phyloP scores from a whole-genome alignment of 2,797 vertebrate genomes.

The Gymnoscopelus braueri region DNA sequence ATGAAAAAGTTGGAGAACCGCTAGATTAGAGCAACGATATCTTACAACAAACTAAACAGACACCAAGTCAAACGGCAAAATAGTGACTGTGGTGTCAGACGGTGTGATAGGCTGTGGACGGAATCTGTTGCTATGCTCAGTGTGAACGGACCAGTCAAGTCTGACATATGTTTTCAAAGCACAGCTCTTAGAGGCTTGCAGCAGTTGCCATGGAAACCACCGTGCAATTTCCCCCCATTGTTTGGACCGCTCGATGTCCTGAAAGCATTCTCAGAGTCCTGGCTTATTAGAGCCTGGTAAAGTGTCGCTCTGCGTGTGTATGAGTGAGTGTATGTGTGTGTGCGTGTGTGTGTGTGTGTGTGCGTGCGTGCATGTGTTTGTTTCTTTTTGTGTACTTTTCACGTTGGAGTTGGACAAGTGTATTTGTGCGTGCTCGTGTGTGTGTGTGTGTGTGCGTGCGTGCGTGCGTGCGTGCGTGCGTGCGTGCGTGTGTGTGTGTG shows the following conservation, averaged over 20 bases:
- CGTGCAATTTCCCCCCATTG: slow-evolving; percentile 80
- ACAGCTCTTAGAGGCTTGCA: slow-evolving; percentile 78
- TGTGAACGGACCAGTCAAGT: slow-evolving; percentile 79
- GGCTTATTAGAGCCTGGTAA: slow-evolving; percentile 52
- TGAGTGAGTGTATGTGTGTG: slow-evolving; percentile 10
- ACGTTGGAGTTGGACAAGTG: too few species aligned
- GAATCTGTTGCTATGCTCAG: slow-evolving; percentile 80
- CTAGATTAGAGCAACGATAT: too few species aligned
- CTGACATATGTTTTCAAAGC: slow-evolving; percentile 84
- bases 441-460: not conserved
- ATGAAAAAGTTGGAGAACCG: too few species aligned
- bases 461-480: not conserved
- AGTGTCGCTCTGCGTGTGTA: not conserved
- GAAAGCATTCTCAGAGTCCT: slow-evolving; percentile 58
- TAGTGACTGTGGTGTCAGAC: slow-evolving; percentile 36
- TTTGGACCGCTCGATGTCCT: slow-evolving; percentile 73
- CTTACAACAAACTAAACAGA: too few species aligned
- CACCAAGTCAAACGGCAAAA: slow-evolving; percentile 59
- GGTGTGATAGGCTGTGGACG: slow-evolving; percentile 62
- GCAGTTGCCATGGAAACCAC: slow-evolving; percentile 83
- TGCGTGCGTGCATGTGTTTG: not conserved
- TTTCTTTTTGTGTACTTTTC: too few species aligned
- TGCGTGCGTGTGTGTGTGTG: not conserved
- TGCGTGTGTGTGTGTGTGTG: slow-evolving; percentile 16
- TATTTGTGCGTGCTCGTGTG: not conserved